Evolutionary conservation across 2,888 invertebrate genomes (phyloP).

Genomic region (Notodonta ziczac): DNA sequence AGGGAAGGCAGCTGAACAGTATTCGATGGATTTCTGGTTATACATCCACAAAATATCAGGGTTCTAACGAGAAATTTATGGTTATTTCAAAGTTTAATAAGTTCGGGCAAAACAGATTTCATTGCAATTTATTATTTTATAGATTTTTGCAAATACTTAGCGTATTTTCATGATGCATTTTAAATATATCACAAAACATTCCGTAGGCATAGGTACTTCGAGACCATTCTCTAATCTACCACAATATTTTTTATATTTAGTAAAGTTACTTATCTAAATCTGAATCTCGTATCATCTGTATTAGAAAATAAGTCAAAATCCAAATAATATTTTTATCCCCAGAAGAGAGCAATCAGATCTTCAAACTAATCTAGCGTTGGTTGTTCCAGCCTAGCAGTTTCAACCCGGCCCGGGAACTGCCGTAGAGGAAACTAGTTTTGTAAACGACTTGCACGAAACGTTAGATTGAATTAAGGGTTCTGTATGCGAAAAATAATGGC

Average conservation of each 20-base stretch:
- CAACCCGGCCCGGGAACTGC: constrained; percentile 4
- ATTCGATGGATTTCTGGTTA: constrained; percentile 32
- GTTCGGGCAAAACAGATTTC: too few relatives aligned
- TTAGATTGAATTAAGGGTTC: not conserved
- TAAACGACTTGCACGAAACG: not conserved
- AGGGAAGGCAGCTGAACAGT: constrained; percentile 27
- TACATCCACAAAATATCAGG: constrained; percentile 18
- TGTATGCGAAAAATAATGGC: not conserved
- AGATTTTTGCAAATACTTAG: too few relatives aligned
- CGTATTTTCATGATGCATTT: too few relatives aligned
- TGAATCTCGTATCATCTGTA: not conserved
- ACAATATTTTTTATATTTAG: too few relatives aligned
- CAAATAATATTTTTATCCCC: not conserved
- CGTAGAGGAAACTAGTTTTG: constrained; percentile 2
- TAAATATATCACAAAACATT: too few relatives aligned
- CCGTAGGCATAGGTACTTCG: too few relatives aligned
- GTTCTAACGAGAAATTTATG: too few relatives aligned
- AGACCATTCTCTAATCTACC: too few relatives aligned
- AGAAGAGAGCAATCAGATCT: not conserved
- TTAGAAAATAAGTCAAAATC: not conserved
- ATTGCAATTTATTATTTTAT: too few relatives aligned
- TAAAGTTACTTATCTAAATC: too few relatives aligned
- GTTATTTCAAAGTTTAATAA: too few relatives aligned
- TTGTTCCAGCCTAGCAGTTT: not conserved
- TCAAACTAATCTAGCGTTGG: not conserved